These are phyloP conservation scores for Trichopoda pennipes DNA, from an alignment of 2,888 invertebrate species.

Conservation along the genomic window DNA sequence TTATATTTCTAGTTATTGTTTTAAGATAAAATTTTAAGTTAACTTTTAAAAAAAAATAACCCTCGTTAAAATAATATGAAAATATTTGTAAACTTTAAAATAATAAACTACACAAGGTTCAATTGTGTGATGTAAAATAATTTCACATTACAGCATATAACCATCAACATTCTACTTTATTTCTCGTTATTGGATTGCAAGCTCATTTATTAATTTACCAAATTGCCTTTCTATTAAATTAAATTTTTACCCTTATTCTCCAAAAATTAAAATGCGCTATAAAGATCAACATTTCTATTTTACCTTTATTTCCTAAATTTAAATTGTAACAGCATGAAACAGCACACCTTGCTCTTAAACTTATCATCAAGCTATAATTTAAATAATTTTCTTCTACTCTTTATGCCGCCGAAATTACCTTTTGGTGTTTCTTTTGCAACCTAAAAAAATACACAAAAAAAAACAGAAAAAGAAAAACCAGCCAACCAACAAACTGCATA, in stretches of 20 bases:
- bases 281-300: neutral
- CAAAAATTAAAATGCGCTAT: neutral
- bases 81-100: too few relatives aligned
- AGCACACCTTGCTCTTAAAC: conserved; percentile 38
- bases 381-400: conserved; percentile 14
- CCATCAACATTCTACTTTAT: too few relatives aligned
- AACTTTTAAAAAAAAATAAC: too few relatives aligned
- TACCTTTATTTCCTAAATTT: conserved; percentile 2
- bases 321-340: conserved; percentile 9
- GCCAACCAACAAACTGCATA: conserved; percentile 10
- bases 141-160: too few relatives aligned
- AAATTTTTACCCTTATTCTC: neutral
- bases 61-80: too few relatives aligned
- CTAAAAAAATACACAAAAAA: conserved; percentile 15
- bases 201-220: too few relatives aligned
- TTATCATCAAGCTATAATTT: conserved; percentile 33
- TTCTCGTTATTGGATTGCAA: too few relatives aligned
- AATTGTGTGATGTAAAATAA: too few relatives aligned
- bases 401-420: conserved; percentile 25
- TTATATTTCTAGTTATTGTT: too few relatives aligned
- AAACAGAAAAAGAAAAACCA: neutral
- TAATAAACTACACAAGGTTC: too few relatives aligned
- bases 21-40: too few relatives aligned
- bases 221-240: neutral
- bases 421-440: conserved; percentile 8